A percentile compares a stretch with the other conserved stretches of the same genome.
Conservation (phyloP, 2,113 vertebrate genomes). For the Nymphicus hollandicus region DNA sequence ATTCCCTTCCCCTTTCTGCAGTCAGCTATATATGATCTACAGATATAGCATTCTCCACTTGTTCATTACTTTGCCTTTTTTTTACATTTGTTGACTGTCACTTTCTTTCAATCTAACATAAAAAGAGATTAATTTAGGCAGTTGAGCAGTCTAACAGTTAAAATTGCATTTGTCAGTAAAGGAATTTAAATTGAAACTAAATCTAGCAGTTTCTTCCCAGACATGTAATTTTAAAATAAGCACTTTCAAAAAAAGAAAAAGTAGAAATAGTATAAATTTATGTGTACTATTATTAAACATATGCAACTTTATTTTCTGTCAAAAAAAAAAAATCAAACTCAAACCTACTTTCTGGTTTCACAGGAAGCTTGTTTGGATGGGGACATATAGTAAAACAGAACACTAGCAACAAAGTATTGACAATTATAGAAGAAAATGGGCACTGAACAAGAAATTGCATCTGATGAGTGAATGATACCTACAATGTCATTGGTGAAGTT, state of each 20-base stretch:
- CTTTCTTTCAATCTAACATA: not conserved
- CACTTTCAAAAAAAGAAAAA: not conserved
- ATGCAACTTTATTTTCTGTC: not conserved
- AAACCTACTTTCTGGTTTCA: not conserved
- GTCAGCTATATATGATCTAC: not conserved
- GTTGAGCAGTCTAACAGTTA: not conserved
- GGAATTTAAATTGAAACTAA: not conserved
- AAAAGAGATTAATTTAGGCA: not conserved
- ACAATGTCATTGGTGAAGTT: not conserved
- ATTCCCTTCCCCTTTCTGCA: not conserved
- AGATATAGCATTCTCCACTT: not conserved
- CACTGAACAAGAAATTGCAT: not conserved
- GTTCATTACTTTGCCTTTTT: not conserved
- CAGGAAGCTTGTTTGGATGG: not conserved
- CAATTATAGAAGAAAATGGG: not conserved
- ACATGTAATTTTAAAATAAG: not conserved
- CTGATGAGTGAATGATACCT: not conserved
- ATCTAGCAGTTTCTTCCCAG: not conserved
- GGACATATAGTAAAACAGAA: not conserved
- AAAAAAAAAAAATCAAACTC: not conserved
- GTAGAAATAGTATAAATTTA: not conserved
- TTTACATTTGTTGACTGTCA: not conserved
- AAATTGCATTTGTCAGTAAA: not conserved
- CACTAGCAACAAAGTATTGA: not conserved
- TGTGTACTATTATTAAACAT: not conserved